Evolutionary conservation across 2,888 invertebrate species (phyloP).

Genomic region (Phyto melanocephala): DNA sequence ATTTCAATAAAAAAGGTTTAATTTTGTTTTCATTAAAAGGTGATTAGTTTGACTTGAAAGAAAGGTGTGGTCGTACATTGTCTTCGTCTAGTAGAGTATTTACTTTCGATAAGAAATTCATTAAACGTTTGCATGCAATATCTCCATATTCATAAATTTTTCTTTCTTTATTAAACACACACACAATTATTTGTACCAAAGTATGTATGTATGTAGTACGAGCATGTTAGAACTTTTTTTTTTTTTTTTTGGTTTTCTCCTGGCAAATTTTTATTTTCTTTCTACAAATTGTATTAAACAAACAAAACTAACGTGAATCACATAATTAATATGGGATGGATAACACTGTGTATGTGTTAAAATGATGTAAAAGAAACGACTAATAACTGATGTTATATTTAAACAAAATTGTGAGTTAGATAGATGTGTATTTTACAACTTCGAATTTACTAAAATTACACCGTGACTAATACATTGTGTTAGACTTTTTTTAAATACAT

Average conservation of each 20-base stretch:
- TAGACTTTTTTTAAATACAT: too few relatives aligned
- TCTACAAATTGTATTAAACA: too few relatives aligned
- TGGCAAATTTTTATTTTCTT: background rate
- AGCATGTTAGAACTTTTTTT: background rate
- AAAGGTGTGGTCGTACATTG: slow-evolving; percentile 43
- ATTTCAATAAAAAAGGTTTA: background rate
- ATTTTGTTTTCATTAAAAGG: slow-evolving; percentile 8
- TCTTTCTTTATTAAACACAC: background rate
- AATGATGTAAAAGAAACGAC: too few relatives aligned
- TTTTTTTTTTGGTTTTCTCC: slow-evolving; percentile 24
- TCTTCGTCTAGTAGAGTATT: slow-evolving; percentile 13
- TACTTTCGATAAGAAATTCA: slow-evolving; percentile 49
- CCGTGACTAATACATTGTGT: too few relatives aligned
- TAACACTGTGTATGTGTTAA: too few relatives aligned
- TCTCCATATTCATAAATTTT: slow-evolving; percentile 35
- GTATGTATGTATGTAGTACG: background rate
- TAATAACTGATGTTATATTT: too few relatives aligned
- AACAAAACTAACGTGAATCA: slow-evolving; percentile 28
- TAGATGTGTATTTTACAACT: too few relatives aligned
- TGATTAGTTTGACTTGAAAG: slow-evolving; percentile 24
- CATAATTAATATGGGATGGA: background rate
- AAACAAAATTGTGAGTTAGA: too few relatives aligned
- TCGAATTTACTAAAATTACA: too few relatives aligned
- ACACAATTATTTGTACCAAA: background rate
- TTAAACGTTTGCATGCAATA: slow-evolving; percentile 47